These are phyloP conservation scores for Drosophila aff. DNA, from an alignment of 1,140 invertebrate species.

Conservation along the genomic window DNA sequence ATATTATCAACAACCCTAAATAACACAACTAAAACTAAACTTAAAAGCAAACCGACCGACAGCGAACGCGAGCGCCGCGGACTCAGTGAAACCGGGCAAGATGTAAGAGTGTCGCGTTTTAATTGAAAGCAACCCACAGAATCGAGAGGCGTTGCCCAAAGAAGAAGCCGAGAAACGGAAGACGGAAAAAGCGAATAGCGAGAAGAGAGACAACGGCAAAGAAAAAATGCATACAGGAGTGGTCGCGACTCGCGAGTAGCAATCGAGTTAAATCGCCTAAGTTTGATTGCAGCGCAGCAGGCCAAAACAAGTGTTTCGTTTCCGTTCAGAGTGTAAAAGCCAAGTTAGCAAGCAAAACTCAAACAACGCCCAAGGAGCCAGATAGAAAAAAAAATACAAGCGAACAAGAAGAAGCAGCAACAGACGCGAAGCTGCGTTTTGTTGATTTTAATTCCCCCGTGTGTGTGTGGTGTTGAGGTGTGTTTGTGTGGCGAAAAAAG, in stretches of 20 bases:
- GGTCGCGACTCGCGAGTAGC: constrained; percentile 55
- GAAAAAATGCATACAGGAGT: constrained; percentile 79
- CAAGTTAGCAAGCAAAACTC: constrained; percentile 50
- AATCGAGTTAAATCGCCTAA: constrained; percentile 51
- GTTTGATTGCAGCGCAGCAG: constrained; percentile 35
- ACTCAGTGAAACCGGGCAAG: constrained; percentile 7
- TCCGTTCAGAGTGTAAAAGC: constrained; percentile 6
- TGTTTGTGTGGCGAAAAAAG: constrained; percentile 4
- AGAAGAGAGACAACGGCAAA: constrained; percentile 52
- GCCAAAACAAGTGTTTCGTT: constrained; percentile 22
- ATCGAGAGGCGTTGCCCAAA: constrained; percentile 45
- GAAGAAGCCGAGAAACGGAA: constrained; percentile 36
- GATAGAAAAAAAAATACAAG: constrained; percentile 24
- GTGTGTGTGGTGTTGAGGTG: constrained; percentile 21
- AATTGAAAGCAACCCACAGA: constrained; percentile 22
- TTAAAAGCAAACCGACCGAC: constrained; percentile 23
- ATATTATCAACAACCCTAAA: background rate
- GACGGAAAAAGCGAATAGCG: constrained; percentile 31
- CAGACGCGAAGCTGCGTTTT: constrained; percentile 48
- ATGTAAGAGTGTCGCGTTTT: constrained; percentile 28
- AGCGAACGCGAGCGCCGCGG: constrained; percentile 16
- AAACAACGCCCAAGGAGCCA: constrained; percentile 68
- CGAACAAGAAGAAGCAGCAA: constrained; percentile 24
- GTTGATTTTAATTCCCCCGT: constrained; percentile 38
- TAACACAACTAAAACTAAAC: constrained; percentile 30